phyloP scores from a whole-genome alignment of 2,888 invertebrate genomes.

The Julus scanicus region DNA sequence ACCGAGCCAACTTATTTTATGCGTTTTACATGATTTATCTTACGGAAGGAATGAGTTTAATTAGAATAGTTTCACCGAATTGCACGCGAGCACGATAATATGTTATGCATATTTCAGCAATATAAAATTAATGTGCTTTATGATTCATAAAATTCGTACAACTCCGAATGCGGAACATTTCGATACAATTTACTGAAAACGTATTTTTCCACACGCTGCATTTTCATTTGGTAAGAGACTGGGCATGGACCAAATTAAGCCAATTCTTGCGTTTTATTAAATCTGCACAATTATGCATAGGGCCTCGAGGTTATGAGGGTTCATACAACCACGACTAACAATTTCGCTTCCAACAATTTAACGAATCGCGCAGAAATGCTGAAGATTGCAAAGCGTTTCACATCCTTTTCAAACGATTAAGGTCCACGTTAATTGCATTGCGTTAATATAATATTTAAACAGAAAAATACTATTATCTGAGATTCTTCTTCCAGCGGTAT shows the following conservation, averaged over 20 bases:
- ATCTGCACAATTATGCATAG: constrained; percentile 5
- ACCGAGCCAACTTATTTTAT: constrained; percentile 19
- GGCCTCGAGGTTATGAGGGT: background rate
- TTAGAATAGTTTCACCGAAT: constrained; percentile 34
- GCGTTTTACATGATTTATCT: constrained; percentile 42
- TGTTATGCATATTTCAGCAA: constrained; percentile 36
- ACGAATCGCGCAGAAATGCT: background rate
- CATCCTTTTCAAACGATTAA: background rate
- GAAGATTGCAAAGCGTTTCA: background rate
- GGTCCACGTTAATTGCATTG: background rate
- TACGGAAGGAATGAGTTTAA: constrained; percentile 42
- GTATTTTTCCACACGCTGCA: background rate
- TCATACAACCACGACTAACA: background rate
- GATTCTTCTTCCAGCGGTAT: background rate
- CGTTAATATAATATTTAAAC: constrained; percentile 5
- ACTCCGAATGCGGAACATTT: constrained; percentile 15
- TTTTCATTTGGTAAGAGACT: background rate
- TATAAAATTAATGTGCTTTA: constrained; percentile 42
- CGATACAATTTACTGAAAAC: constrained; percentile 20
- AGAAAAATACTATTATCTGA: constrained; percentile 3
- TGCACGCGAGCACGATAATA: constrained; percentile 36
- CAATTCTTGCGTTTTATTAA: constrained; percentile 34
- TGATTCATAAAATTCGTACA: constrained; percentile 1
- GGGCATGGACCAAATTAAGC: background rate
- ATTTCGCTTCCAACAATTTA: background rate